These are phyloP conservation scores for Pomacea canaliculata DNA, from an alignment of 2,888 invertebrate species.

Conservation along the genomic window DNA sequence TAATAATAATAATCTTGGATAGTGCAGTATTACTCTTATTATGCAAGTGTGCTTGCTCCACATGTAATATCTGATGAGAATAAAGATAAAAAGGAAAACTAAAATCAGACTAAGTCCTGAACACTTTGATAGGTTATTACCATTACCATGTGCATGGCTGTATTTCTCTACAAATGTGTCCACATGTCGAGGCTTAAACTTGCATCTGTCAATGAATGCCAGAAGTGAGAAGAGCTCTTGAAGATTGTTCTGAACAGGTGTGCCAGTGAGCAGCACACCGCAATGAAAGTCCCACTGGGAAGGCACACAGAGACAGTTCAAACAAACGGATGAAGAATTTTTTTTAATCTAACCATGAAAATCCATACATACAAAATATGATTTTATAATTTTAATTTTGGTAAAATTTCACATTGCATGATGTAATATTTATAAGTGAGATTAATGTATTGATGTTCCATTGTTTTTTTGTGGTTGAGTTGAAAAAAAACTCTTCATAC, in stretches of 20 bases:
- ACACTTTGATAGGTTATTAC: conserved; percentile 24
- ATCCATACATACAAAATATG: neutral
- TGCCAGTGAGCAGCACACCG: conserved; percentile 69
- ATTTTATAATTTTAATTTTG: neutral
- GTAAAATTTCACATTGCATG: too few relatives aligned
- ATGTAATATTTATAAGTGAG: too few relatives aligned
- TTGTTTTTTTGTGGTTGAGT: too few relatives aligned
- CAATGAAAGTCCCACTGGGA: conserved; percentile 59
- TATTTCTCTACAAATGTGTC: conserved; percentile 64
- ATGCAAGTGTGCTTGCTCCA: too few relatives aligned
- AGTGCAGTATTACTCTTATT: too few relatives aligned
- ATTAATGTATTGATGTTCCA: too few relatives aligned
- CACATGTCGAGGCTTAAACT: conserved; percentile 54
- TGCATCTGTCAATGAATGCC: conserved; percentile 60
- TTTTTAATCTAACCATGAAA: neutral
- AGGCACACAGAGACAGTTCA: conserved; percentile 3
- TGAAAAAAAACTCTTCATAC: too few relatives aligned
- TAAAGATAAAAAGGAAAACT: too few relatives aligned
- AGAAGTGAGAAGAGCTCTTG: conserved; percentile 69
- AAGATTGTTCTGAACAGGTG: conserved; percentile 71
- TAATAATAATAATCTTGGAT: too few relatives aligned
- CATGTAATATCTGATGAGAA: too few relatives aligned
- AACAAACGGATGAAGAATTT: neutral
- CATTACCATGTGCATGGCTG: conserved; percentile 36
- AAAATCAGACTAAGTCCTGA: too few relatives aligned